Evolutionary conservation across 1,140 invertebrate genomes (phyloP).

Genomic region (Belonocnema kinseyi): DNA sequence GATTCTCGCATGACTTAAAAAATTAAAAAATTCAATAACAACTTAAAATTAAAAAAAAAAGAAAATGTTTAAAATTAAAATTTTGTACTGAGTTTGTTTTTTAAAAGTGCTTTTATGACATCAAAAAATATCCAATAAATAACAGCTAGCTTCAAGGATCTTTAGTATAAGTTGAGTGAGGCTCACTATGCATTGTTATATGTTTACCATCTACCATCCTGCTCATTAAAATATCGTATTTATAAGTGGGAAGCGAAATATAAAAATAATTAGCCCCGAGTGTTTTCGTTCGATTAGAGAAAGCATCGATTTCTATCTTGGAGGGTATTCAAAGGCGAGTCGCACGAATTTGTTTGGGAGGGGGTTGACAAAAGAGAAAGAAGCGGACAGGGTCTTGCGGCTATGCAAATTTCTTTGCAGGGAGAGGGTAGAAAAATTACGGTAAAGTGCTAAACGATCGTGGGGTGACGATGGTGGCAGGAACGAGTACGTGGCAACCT

Average conservation of each 20-base stretch:
- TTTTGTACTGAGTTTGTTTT: too few species aligned
- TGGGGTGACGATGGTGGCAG: constrained; percentile 50
- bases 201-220: not conserved
- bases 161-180: too few species aligned
- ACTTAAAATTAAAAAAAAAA: too few species aligned
- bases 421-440: constrained; percentile 61
- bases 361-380: constrained; percentile 43
- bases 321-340: constrained; percentile 41
- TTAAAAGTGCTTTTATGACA: too few species aligned
- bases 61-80: too few species aligned
- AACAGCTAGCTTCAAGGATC: too few species aligned
- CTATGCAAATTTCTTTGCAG: constrained; percentile 54
- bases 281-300: constrained; percentile 60
- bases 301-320: constrained; percentile 49
- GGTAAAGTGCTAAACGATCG: constrained; percentile 65
- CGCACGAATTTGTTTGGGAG: constrained; percentile 32
- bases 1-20: too few species aligned
- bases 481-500: constrained; percentile 54
- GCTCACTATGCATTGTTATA: too few species aligned
- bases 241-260: constrained; percentile 36
- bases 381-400: constrained; percentile 55
- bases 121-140: too few species aligned
- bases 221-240: not conserved
- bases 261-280: constrained; percentile 51
- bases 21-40: too few species aligned